Evolutionary conservation across 2,797 vertebrate species (phyloP), one percentile per base, ranked within the genome.

Genomic region (Psittacula derbiana): DNA sequence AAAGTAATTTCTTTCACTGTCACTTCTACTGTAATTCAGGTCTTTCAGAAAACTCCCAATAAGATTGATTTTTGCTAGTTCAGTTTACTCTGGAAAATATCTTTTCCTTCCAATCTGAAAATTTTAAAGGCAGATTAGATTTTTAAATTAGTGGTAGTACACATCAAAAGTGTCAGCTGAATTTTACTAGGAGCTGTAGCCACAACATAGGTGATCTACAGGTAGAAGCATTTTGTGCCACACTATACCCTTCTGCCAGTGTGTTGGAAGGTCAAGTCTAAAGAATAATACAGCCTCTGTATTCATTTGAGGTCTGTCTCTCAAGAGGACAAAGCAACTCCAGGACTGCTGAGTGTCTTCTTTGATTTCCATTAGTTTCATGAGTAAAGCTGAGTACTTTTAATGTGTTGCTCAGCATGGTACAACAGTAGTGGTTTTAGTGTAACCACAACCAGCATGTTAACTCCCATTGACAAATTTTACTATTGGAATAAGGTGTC

Each of bases 1-100:
- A n/a, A 93, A 94, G 70, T 87, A 74, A 80, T 91, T 93, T 75
- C 52, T 93, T 95, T 82, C 61, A 36, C 60, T 69, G 57, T 71
- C 27, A 30, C 53, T 88, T 86, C 38, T 50, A 33, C 12, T 1
- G 61, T 74, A 85, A 91, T 82, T 78, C 64, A 83, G 1, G 57
- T 67, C n/a, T 85, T 96, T 86, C 46, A 38, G 57, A 71, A 85
- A 82, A 52, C 49, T 87, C 43, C 19, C 38, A 65, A 0, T 72
- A 64, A 93, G 75, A 92, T 66, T 69, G 82, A 73, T 92, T 92
- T 86, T 83, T 91, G 27, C 58, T 46, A 25, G 30, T 50, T 87
- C 24, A 17, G 52, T 93, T 94, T 89, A 52, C 40, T 71, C 69
- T 61, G 38, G 65, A 84, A 93, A 89, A 71, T 73, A 38, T 33